Evolutionary conservation across 1,140 invertebrate genomes (phyloP).

Genomic region (Mycetomoellerius zeteki): DNA sequence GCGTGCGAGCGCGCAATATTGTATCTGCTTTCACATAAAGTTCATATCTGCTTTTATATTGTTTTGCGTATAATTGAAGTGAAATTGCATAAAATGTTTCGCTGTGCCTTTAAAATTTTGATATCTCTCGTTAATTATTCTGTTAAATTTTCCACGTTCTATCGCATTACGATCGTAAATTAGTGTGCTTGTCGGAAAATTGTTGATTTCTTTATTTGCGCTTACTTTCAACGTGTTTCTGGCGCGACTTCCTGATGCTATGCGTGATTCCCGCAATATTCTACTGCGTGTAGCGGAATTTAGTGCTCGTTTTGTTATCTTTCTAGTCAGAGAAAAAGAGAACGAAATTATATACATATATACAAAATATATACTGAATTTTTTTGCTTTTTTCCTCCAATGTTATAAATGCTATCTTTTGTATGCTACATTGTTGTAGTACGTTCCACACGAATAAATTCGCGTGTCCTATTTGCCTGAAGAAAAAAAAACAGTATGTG

Average conservation of each 20-base stretch:
- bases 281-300: neutral
- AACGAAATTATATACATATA: neutral
- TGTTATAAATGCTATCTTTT: slow-evolving; percentile 3
- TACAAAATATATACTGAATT: slow-evolving; percentile 1
- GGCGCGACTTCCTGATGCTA: neutral
- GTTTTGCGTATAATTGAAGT: slow-evolving; percentile 29
- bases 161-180: neutral
- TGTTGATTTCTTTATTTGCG: slow-evolving; percentile 18
- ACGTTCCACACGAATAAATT: neutral
- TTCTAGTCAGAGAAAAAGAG: neutral
- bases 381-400: neutral
- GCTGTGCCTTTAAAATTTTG: neutral
- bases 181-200: neutral
- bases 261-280: slow-evolving; percentile 23
- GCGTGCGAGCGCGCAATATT: neutral
- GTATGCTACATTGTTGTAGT: neutral
- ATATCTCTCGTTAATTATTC: slow-evolving; percentile 25
- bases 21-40: slow-evolving; percentile 29
- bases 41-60: slow-evolving; percentile 40
- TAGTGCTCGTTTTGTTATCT: slow-evolving; percentile 6
- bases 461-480: neutral
- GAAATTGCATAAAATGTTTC: slow-evolving; percentile 38
- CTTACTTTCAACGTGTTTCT: neutral
- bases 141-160: slow-evolving; percentile 4
- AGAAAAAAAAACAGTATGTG: neutral